Conservation (phyloP, 2,888 invertebrate species). For the Bellardia bayeri region DNA sequence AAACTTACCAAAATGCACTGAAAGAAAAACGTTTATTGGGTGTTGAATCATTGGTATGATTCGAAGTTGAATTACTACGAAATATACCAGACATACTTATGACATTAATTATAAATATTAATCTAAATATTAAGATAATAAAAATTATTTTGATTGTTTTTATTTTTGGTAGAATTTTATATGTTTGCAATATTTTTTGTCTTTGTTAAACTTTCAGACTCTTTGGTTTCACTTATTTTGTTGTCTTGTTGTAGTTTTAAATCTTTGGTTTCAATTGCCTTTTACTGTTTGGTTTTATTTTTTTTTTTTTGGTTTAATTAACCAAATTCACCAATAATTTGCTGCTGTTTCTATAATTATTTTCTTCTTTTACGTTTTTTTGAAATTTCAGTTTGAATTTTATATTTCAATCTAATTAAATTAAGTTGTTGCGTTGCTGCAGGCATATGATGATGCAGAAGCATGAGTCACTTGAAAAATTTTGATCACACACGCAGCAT, state of each 20-base stretch:
- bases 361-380: slow-evolving; percentile 70
- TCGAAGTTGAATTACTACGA: slow-evolving; percentile 77
- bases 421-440: slow-evolving; percentile 66
- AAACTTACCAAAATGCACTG: slow-evolving; percentile 82
- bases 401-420: slow-evolving; percentile 70
- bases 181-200: slow-evolving; percentile 64
- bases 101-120: slow-evolving; percentile 83
- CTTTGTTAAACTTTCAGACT: slow-evolving; percentile 70
- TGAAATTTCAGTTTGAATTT: slow-evolving; percentile 70
- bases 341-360: slow-evolving; percentile 24
- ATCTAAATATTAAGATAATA: slow-evolving; percentile 87
- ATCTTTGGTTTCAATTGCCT: slow-evolving; percentile 65
- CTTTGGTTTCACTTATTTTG: slow-evolving; percentile 63
- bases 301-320: not conserved
- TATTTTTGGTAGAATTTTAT: slow-evolving; percentile 25
- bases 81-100: slow-evolving; percentile 83
- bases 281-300: not conserved
- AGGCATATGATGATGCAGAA: slow-evolving; percentile 68
- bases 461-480: slow-evolving; percentile 70
- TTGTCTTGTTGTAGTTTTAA: slow-evolving; percentile 47
- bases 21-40: slow-evolving; percentile 81
- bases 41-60: slow-evolving; percentile 77
- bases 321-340: slow-evolving; percentile 35
- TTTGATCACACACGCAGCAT: slow-evolving; percentile 64
- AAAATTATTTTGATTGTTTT: slow-evolving; percentile 72